Base-by-base conservation (phyloP, 2,113 vertebrate species). In the Tichodroma muraria region DNA sequence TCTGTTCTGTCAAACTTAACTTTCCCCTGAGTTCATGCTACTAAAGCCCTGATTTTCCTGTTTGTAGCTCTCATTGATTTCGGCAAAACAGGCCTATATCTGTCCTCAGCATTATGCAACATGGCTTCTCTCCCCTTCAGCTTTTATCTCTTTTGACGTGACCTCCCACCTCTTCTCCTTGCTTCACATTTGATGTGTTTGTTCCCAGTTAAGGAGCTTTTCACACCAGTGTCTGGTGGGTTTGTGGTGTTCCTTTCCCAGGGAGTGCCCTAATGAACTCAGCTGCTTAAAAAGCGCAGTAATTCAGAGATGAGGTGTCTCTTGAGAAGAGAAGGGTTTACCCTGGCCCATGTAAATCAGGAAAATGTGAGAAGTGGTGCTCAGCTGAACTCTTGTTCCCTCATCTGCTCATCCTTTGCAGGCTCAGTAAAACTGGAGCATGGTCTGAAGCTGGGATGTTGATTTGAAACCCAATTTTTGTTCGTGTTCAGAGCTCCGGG, bases 221-320 rank as follows among this genome's bases (percentile, higher is more conserved):
- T 71, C 52, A 11, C 24, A 18, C 5, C 2, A 35, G 20, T 8
- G 13, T 70, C 82, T 66, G 12, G 47, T 61, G 54, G 50, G 50
- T 83, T 94, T 69, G 30, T 20, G 1, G 14, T 15, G 35, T n/a
- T 85, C 42, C 35, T 79, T 85, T 82, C 23, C 22, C 71, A 40
- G 28, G 44, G 44, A 71, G 53, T 14, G 25, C 66, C 79, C 47
- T 53, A 4, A 52, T 64, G 70, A 65, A 35, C 53, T 65, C 53
- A 52, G 40, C 54, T 7, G 3, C 81, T 57, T 70, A 2, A 31
- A 59, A 70, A 61, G 6, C 0, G 0, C 9, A 13, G 10, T 7
- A 28, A 35, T 56, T 44, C 30, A 47, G 77, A 40, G 50, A 40
- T 12, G 63, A 49, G 45, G 16, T 12, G 8, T 80, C 19, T 49